These are phyloP conservation scores for Hemithea aestivaria DNA, from an alignment of 2,888 invertebrate species.

Conservation along the genomic window DNA sequence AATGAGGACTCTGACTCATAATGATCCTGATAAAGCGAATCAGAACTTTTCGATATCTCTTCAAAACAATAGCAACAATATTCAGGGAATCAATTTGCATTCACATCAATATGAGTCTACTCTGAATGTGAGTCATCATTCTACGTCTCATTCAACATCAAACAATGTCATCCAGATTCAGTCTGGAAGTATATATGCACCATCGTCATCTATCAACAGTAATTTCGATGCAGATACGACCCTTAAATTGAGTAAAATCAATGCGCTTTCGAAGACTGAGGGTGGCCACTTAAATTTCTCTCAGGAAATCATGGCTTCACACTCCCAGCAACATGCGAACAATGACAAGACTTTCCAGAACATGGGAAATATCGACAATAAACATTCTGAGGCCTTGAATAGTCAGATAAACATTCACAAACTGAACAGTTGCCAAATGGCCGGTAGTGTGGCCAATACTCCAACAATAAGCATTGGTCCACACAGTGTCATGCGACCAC, in stretches of 20 bases:
- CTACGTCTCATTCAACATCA: conserved; percentile 55
- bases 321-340: conserved; percentile 66
- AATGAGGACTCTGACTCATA: conserved; percentile 50
- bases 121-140: conserved; percentile 61
- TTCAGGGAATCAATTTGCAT: conserved; percentile 53
- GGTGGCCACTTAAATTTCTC: conserved; percentile 71
- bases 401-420: conserved; percentile 67
- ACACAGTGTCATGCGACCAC: conserved; percentile 62
- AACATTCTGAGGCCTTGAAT: conserved; percentile 52
- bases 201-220: conserved; percentile 59
- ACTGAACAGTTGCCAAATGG: conserved; percentile 68
- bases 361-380: conserved; percentile 61
- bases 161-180: conserved; percentile 73
- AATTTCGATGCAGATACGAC: conserved; percentile 72
- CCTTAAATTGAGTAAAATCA: conserved; percentile 68
- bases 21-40: conserved; percentile 57
- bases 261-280: conserved; percentile 69
- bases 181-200: conserved; percentile 69
- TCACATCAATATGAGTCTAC: conserved; percentile 65
- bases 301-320: conserved; percentile 71
- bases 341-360: conserved; percentile 70
- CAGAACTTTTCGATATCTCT: conserved; percentile 62
- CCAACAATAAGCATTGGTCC: conserved; percentile 70
- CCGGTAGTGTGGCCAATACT: conserved; percentile 51
- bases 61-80: conserved; percentile 45